Base-by-base conservation (phyloP, 2,888 invertebrate genomes). In the Automeris io region DNA sequence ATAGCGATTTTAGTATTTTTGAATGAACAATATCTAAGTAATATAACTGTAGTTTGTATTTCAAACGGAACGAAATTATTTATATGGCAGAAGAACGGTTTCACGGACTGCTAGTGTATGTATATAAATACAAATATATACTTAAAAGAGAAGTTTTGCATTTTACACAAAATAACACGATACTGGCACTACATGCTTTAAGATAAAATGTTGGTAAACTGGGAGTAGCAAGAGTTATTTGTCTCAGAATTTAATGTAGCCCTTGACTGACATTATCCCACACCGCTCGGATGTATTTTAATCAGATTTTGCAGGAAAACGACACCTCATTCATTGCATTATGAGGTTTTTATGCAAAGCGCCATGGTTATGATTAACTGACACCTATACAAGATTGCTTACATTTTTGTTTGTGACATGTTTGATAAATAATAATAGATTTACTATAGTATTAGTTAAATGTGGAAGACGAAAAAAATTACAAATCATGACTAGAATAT, bases 261-360 rank as follows among this genome's bases (percentile, higher is more conserved):
- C 47, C 43, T 44, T 47, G 47, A 49, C 45, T 47, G 54, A 52
- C 49, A 51, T 43, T 47, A 46, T 41, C 45, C 47, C 47, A 46
- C 47, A 47, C 46, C 47, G 39, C 44, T 33, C 41, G 47, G 47
- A 47, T 29, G 29, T 29, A 16, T 29, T 46, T 55, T 54, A 50
- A 54, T 55, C 51, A 55, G 54, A 55, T 54, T 51, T 52, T 40
- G 41, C 43, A 39, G 41, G 46, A 49, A 46, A 50, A 50, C 50
- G 48, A 49, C 43, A 32, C 37, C 29, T 29, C 29, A 29, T 29
- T n/a, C 29, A 29, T 29, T 29, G n/a, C 29, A 29, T 29, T 29
- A 29, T 16, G 16, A 16, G 16, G 16, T 29, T 29, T 29, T 29
- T 29, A 29, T 29, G 13, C 29, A 29, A n/a, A 29, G 5, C 16